These are phyloP conservation scores for Meandrina meandrites DNA, from an alignment of 92 coral and sea anemone genomes.

Conservation along the genomic window DNA sequence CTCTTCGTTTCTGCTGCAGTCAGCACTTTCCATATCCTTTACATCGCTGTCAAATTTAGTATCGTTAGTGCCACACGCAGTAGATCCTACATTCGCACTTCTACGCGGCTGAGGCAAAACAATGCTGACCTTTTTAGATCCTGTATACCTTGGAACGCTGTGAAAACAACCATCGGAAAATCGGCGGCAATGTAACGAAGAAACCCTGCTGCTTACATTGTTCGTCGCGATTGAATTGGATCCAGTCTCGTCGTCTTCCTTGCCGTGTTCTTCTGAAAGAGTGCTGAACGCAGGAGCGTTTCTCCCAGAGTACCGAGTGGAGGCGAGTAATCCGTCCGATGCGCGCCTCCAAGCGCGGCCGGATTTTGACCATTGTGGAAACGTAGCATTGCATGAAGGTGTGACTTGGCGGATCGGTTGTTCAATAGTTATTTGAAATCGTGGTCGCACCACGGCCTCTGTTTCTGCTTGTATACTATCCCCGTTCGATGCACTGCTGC, in stretches of 20 bases:
- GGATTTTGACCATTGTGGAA: slow-evolving; percentile 21
- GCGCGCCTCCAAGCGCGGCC: slow-evolving; percentile 36
- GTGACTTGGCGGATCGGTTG: slow-evolving; percentile 40
- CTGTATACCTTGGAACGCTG: slow-evolving; percentile 26
- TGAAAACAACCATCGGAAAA: slow-evolving; percentile 47
- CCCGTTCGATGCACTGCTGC: background rate
- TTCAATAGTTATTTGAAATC: slow-evolving; percentile 32
- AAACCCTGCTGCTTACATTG: slow-evolving; percentile 22
- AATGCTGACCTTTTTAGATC: slow-evolving; percentile 29
- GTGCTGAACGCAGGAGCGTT: slow-evolving; percentile 11
- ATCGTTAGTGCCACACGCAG: background rate
- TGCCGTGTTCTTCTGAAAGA: slow-evolving; percentile 29
- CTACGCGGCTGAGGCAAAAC: slow-evolving; percentile 42
- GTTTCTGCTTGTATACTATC: slow-evolving; percentile 18
- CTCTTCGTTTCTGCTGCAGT: slow-evolving; percentile 34
- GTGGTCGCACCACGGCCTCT: slow-evolving; percentile 11
- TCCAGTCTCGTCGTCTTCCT: background rate
- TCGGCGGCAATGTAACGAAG: slow-evolving; percentile 44
- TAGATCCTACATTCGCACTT: slow-evolving; percentile 1
- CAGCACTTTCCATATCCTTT: slow-evolving; percentile 25
- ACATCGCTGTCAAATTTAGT: background rate
- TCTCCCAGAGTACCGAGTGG: slow-evolving; percentile 11
- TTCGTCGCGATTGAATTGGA: background rate
- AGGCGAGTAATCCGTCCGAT: slow-evolving; percentile 34
- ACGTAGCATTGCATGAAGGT: slow-evolving; percentile 23